Percentiles rank a stretch among this genome's conserved stretches.
Evolutionary conservation across 2,888 invertebrate species (phyloP).

Genomic region (Chironomus riparius): DNA sequence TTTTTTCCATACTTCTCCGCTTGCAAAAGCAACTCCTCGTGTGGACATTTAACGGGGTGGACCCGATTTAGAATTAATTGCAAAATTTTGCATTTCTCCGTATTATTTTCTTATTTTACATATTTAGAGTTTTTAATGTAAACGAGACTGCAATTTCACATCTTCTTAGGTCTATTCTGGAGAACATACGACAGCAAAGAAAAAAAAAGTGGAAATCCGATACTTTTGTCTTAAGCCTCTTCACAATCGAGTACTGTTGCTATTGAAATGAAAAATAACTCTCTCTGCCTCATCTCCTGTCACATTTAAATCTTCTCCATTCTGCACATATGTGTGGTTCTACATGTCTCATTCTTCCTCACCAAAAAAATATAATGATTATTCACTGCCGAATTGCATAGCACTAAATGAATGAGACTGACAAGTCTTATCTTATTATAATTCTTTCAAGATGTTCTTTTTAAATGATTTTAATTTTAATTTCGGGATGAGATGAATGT

Average conservation of each 20-base stretch:
- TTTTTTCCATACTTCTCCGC: no score
- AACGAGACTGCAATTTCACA: no score
- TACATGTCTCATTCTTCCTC: neutral
- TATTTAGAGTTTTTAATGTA: neutral
- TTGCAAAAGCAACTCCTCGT: no score
- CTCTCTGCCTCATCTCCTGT: slow-evolving; percentile 3
- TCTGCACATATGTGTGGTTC: neutral
- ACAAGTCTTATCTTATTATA: neutral
- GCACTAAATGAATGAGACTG: neutral
- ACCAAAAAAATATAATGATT: neutral
- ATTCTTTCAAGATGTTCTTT: neutral
- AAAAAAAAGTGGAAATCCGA: neutral
- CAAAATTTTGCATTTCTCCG: neutral
- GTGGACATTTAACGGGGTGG: neutral
- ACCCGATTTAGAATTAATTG: neutral
- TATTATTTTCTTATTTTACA: neutral
- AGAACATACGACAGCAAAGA: neutral
- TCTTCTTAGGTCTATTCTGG: no score
- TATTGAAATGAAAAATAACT: neutral
- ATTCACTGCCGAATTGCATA: neutral
- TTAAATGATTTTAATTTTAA: neutral
- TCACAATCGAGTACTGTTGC: neutral
- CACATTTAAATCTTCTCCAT: slow-evolving; percentile 16
- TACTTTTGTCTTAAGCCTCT: slow-evolving; percentile 12
- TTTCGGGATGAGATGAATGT: no score